Conservation (phyloP, 2,888 invertebrate genomes). For the Caradrina kadenii region DNA sequence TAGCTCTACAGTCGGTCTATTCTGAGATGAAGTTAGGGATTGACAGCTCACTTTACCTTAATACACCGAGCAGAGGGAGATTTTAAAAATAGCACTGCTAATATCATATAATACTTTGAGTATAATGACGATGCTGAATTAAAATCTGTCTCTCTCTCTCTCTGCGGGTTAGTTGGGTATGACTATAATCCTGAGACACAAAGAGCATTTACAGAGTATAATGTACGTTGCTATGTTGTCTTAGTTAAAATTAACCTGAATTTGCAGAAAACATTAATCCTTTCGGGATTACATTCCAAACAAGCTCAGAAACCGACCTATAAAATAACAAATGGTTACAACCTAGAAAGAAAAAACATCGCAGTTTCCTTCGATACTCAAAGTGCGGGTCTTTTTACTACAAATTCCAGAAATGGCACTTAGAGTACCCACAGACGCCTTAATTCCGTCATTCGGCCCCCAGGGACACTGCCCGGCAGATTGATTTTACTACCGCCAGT, state of each 20-base stretch:
- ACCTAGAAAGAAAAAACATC: neutral
- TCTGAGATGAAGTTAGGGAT: too few relatives aligned
- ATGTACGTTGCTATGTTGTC: neutral
- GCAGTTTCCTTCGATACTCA: neutral
- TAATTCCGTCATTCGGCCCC: neutral
- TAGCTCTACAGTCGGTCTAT: too few relatives aligned
- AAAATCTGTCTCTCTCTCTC: neutral
- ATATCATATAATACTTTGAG: neutral
- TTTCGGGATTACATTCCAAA: neutral
- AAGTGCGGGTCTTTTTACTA: neutral
- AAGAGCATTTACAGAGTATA: neutral
- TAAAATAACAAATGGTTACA: neutral
- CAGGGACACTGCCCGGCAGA: constrained; percentile 12
- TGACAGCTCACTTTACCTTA: too few relatives aligned
- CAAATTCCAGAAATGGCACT: neutral
- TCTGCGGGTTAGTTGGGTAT: neutral
- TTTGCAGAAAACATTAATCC: neutral
- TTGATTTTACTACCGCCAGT: constrained; percentile 48
- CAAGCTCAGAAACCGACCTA: neutral
- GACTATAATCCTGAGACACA: neutral
- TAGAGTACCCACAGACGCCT: constrained; percentile 6
- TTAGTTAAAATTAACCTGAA: neutral
- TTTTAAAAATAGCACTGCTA: neutral
- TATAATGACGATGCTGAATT: neutral
- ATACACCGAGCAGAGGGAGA: too few relatives aligned